phyloP scores from a whole-genome alignment of 2,888 invertebrate species.

The Ctenicera cuprea region DNA sequence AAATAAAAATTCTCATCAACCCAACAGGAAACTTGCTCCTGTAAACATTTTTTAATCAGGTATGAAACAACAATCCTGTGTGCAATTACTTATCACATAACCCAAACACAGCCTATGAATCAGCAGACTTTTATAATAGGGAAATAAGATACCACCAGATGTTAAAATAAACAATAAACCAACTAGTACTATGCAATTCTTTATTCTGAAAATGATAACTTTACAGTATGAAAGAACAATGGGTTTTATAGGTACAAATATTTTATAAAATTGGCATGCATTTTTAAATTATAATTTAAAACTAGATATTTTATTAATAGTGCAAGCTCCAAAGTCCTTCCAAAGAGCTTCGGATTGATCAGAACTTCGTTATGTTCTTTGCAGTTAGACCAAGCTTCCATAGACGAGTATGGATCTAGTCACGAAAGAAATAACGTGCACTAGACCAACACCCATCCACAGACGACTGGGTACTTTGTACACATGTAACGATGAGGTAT shows the following conservation, averaged over 20 bases:
- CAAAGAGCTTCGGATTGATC: background rate
- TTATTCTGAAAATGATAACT: background rate
- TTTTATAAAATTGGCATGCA: too few relatives aligned
- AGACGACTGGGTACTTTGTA: slow-evolving; percentile 74
- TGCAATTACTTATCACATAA: slow-evolving; percentile 17
- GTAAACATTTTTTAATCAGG: slow-evolving; percentile 27
- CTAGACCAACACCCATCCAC: slow-evolving; percentile 89
- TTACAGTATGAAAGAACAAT: background rate
- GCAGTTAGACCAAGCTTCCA: slow-evolving; percentile 72
- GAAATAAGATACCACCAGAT: slow-evolving; percentile 5
- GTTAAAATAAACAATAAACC: background rate
- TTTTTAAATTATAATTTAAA: too few relatives aligned
- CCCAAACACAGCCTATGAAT: slow-evolving; percentile 33
- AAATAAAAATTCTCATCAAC: background rate
- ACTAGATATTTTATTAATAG: too few relatives aligned
- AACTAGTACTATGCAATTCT: background rate
- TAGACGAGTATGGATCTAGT: slow-evolving; percentile 95
- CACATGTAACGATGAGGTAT: background rate
- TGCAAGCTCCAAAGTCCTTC: too few relatives aligned
- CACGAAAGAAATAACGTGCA: slow-evolving; percentile 81
- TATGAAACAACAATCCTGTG: background rate
- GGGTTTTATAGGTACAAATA: background rate
- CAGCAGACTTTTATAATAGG: slow-evolving; percentile 11
- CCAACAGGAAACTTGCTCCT: slow-evolving; percentile 7
- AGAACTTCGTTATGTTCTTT: background rate